Percentiles rank a stretch among this genome's conserved stretches.
Evolutionary conservation across 2,113 vertebrate genomes (phyloP).

Genomic region (Oncorhynchus mykiss): DNA sequence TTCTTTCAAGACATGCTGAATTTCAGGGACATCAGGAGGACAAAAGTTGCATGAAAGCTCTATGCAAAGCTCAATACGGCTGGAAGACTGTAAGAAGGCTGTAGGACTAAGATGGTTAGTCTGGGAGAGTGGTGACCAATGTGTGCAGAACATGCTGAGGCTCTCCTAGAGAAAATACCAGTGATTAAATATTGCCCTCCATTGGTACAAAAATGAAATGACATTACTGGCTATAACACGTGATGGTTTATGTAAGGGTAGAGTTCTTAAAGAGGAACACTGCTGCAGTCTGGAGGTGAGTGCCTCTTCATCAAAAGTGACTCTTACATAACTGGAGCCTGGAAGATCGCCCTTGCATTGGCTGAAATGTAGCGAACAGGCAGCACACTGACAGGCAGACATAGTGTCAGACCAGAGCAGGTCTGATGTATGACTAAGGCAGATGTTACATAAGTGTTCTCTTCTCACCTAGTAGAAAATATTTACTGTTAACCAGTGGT

Average conservation of each 20-base stretch:
- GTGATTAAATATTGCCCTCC: constrained; percentile 57
- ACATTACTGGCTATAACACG: not conserved
- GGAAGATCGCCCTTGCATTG: constrained; percentile 27
- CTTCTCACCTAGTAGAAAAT: not conserved
- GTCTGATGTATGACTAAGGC: constrained; percentile 49
- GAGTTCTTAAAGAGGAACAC: constrained; percentile 32
- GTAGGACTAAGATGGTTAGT: not conserved
- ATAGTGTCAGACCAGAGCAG: constrained; percentile 24
- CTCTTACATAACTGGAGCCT: constrained; percentile 58
- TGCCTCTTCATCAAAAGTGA: constrained; percentile 7
- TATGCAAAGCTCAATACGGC: too few relatives aligned
- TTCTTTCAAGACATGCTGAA: too few relatives aligned
- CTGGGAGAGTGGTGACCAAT: not conserved
- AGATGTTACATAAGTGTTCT: constrained; percentile 60
- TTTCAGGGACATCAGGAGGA: too few relatives aligned
- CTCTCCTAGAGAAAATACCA: not conserved
- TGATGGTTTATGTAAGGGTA: constrained; percentile 8
- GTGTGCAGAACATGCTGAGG: not conserved
- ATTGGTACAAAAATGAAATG: constrained; percentile 35
- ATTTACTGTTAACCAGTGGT: not conserved
- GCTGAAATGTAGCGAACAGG: constrained; percentile 28
- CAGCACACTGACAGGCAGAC: not conserved
- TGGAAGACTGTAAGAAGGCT: too few relatives aligned
- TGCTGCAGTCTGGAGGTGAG: constrained; percentile 39
- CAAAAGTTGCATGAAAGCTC: too few relatives aligned